These are phyloP conservation scores for Drosophila paramelanica DNA, from an alignment of 2,888 invertebrate genomes.

Conservation along the genomic window DNA sequence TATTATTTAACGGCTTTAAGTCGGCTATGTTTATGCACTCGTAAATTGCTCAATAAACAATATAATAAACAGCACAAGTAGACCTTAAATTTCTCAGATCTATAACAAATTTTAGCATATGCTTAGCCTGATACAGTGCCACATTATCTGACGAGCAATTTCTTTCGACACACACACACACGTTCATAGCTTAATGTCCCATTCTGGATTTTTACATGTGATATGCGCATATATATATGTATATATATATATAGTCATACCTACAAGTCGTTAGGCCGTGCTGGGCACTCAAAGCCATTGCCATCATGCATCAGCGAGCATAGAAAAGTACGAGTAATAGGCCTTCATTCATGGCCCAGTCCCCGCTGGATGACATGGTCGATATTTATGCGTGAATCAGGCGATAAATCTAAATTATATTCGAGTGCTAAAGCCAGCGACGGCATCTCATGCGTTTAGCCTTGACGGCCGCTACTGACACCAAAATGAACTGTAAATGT, in stretches of 20 bases:
- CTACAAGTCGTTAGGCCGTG: constrained; percentile 68
- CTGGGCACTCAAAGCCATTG: constrained; percentile 64
- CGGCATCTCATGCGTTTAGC: constrained; percentile 44
- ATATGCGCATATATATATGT: constrained; percentile 16
- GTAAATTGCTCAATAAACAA: constrained; percentile 11
- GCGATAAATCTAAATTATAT: constrained; percentile 79
- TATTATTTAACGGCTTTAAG: background rate
- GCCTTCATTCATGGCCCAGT: constrained; percentile 23
- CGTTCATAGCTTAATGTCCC: constrained; percentile 41
- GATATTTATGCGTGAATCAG: constrained; percentile 75
- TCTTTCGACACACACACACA: constrained; percentile 13
- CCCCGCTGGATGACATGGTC: constrained; percentile 52
- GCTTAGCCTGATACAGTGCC: constrained; percentile 39
- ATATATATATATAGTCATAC: constrained; percentile 34
- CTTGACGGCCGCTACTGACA: constrained; percentile 32
- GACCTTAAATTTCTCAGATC: constrained; percentile 37
- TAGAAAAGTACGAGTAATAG: constrained; percentile 62
- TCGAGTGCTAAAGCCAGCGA: constrained; percentile 60
- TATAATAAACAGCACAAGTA: background rate
- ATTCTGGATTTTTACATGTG: constrained; percentile 62
- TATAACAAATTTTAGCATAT: constrained; percentile 39
- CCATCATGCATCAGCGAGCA: constrained; percentile 70
- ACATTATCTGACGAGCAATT: constrained; percentile 53
- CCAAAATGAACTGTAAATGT: constrained; percentile 66
- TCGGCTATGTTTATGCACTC: constrained; percentile 3